Evolutionary conservation across 35 echinoderm and acorn worm species (phyloP), one percentile per base, ranked within the genome.

Genomic region (Patiria miniata): DNA sequence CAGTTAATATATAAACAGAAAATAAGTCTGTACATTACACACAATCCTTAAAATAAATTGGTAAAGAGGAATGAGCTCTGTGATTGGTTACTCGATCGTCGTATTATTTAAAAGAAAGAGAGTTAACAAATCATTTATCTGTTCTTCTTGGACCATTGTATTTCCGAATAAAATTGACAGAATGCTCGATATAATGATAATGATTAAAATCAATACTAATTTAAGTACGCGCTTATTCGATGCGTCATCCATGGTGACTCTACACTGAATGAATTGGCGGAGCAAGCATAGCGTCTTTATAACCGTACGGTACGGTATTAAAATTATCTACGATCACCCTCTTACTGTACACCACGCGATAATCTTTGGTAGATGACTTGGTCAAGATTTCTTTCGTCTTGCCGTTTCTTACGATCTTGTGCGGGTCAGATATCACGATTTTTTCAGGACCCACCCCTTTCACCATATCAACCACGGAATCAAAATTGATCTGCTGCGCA

Each of bases 291-390:
- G 6, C 29, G 36, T 2, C 3, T 78, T 34, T 77, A 53, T 87
- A 94, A 8, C 93, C 87, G 79, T 83, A 96, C 15, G 89, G 94
- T 16, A 96, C 81, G 39, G 94, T 96, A 29, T 51, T 58, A 42
- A 56, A 96, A n/a, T 83, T 51, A 40, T 88, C 44, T 1, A 79
- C 22, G 10, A 82, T 80, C 3, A 91, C 80, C 28, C 93, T 36
- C 52, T 95, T 95, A 44, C 88, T 86, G 37, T 91, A 91, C 34
- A 95, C 93, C 23, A 91, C 82, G 26, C 89, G 85, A 32, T 95
- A 91, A 78, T 91, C 86, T 91, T 92, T 96, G 2, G n/a, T 86
- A 2, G 39, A 21, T 3, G 55, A 40, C 80, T 85, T 78, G 37
- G 47, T 83, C 0, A 89, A 81, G 12, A 96, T 95, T 37, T 87